Percentiles rank a stretch among this genome's conserved stretches.
These are phyloP conservation scores for Cassiopea andromeda DNA, from an alignment of 30 jellyfish, hydroid and myxozoan genomes.

Conservation along the genomic window DNA sequence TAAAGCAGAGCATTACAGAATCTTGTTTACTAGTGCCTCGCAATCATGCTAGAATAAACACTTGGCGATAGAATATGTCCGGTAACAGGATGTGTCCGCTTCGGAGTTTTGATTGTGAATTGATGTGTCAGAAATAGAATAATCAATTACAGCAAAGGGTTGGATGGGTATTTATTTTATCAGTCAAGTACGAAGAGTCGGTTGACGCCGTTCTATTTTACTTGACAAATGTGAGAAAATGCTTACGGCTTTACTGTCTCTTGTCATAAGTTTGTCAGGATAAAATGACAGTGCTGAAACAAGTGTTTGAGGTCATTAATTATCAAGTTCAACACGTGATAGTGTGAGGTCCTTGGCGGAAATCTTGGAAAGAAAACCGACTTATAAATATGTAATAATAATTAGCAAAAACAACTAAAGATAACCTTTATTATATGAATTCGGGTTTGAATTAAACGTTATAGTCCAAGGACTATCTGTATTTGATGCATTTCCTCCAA, in stretches of 20 bases:
- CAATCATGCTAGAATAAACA: neutral
- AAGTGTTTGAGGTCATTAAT: constrained; percentile 9
- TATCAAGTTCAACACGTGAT: constrained; percentile 17
- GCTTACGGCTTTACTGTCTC: constrained; percentile 25
- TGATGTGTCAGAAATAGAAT: neutral
- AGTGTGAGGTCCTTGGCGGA: constrained; percentile 72
- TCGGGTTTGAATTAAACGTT: neutral
- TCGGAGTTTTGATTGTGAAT: neutral
- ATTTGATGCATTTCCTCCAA: neutral
- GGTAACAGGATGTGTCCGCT: constrained; percentile 10
- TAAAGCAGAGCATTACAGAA: neutral
- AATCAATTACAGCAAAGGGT: neutral
- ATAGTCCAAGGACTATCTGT: neutral
- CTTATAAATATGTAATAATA: constrained; percentile 49
- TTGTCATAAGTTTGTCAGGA: constrained; percentile 20
- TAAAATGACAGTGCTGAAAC: constrained; percentile 28
- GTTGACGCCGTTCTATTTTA: constrained; percentile 10
- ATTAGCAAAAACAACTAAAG: neutral
- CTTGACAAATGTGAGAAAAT: constrained; percentile 43
- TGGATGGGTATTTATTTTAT: neutral
- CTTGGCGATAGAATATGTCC: neutral
- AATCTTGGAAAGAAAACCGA: constrained; percentile 32
- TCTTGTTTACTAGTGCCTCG: neutral
- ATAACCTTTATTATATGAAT: constrained; percentile 1
- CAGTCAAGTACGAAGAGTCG: neutral